Base-by-base conservation (phyloP, 2,888 invertebrate genomes). In the Apeira syringaria region DNA sequence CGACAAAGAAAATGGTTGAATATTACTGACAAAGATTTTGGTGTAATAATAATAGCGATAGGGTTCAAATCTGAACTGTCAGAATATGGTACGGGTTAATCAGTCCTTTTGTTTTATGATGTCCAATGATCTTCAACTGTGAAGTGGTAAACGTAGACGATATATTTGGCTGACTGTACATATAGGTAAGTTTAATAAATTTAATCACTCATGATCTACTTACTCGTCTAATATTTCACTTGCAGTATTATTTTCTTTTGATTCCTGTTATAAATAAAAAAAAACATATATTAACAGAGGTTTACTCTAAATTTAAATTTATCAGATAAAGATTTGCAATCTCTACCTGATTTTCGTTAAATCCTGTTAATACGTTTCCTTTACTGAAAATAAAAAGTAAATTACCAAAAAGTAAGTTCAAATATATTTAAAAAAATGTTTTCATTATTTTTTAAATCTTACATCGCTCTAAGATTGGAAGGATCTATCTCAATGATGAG, bases 161-260 rank as follows among this genome's bases (percentile, higher is more conserved):
- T n/a, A n/a, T n/a, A n/a, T n/a, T n/a, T n/a, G n/a, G n/a, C n/a
- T n/a, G n/a, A n/a, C n/a, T n/a, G n/a, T n/a, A n/a, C n/a, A n/a
- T n/a, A n/a, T n/a, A n/a, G n/a, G n/a, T n/a, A n/a, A n/a, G n/a
- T n/a, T n/a, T n/a, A n/a, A n/a, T n/a, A n/a, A n/a, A n/a, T n/a
- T n/a, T n/a, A n/a, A n/a, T n/a, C n/a, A n/a, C n/a, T n/a, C n/a
- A n/a, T 15, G 2, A 15, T 15, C 7, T 13, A 45, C 71, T 50
- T 56, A 78, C 78, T 56, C 40, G 20, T 75, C 69, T 22, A 63
- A 30, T 9, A 67, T 43, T 69, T 77, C 77, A 26, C 46, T 62
- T 0, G 65, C 68, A 26, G 60, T 50, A 36, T 74, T 67, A 40
- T 70, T 69, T 2, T 56, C 46, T 9, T 67, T 54, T 4, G 25